Evolutionary conservation across 1,140 invertebrate species (phyloP), one percentile per base, ranked within the genome.

Genomic region (Drosophila rhopaloa): DNA sequence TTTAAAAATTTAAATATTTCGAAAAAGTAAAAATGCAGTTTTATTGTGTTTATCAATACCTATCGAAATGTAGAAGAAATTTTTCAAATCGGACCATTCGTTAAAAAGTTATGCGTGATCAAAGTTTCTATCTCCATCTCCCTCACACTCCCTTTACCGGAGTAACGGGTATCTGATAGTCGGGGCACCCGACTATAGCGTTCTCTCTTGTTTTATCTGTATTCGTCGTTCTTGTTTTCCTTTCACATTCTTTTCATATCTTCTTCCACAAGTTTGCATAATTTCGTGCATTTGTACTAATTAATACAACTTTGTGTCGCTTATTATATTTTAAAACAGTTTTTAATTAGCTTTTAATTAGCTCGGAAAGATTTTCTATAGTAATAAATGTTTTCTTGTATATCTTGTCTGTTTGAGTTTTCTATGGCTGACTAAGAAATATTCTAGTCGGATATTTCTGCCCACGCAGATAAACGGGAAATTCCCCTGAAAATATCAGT

Each of bases 291-390:
- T 62, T 19, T 47, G 9, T 43, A 27, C n/a, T 65, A 51, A 65
- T 65, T 51, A 51, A 29, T 41, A 27, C 29, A 27, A 11, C 27
- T 5, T 35, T 50, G 35, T 65, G 37, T 41, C 16, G 46, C 35
- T 37, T 16, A 48, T 14, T 48, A n/a, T 48, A 2, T 24, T 41
- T 41, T 53, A 5, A 24, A 47, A 27, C 29, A 13, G 41, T 48
- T 56, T 40, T 38, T 32, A 70, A 68, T 70, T 70, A 19, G 13
- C 27, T 56, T 40, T 38, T 32, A 70, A 68, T 70, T 70, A 19
- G 13, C 27, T 35, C 11, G 7, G 37, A 68, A 27, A 14, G n/a
- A 67, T 67, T 27, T 43, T 68, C 27, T 37, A n/a, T 68, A 43
- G 46, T 65, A 51, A 67, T 66, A 66, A 68, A 67, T 67, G 63